phyloP scores from a whole-genome alignment of 1,140 invertebrate genomes.

The Drosophila auraria region DNA sequence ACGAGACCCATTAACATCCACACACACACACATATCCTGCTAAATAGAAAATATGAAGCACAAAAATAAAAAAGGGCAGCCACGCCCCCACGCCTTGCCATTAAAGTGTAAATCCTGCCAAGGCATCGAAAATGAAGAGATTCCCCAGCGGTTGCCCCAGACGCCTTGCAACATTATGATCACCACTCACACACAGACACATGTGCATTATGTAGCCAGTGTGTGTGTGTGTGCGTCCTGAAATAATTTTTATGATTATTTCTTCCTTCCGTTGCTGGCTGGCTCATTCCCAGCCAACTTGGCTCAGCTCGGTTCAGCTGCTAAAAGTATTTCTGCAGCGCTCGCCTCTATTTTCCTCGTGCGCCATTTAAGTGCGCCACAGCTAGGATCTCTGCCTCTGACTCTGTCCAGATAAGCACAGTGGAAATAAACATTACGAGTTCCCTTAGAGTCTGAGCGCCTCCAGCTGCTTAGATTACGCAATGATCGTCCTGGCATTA shows the following conservation, averaged over 20 bases:
- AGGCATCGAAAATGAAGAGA: slow-evolving; percentile 73
- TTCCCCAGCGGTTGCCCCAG: slow-evolving; percentile 60
- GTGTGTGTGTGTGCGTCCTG: slow-evolving; percentile 53
- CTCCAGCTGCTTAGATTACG: slow-evolving; percentile 24
- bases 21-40: not conserved
- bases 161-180: slow-evolving; percentile 78
- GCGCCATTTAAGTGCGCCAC: slow-evolving; percentile 63
- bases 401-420: slow-evolving; percentile 73
- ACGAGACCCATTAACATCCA: slow-evolving; percentile 47
- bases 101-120: slow-evolving; percentile 69
- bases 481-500: slow-evolving; percentile 60
- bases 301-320: slow-evolving; percentile 30
- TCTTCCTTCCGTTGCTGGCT: slow-evolving; percentile 72
- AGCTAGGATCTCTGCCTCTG: slow-evolving; percentile 21
- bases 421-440: slow-evolving; percentile 78
- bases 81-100: slow-evolving; percentile 48
- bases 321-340: slow-evolving; percentile 70
- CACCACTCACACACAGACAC: slow-evolving; percentile 45
- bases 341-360: slow-evolving; percentile 66
- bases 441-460: not conserved
- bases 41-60: slow-evolving; percentile 80
- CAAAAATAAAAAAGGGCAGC: slow-evolving; percentile 74
- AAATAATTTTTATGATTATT: slow-evolving; percentile 84
- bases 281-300: slow-evolving; percentile 49
- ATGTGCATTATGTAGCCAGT: slow-evolving; percentile 21